phyloP scores from a whole-genome alignment of 2,797 vertebrate genomes.

The Miopithecus talapoin region DNA sequence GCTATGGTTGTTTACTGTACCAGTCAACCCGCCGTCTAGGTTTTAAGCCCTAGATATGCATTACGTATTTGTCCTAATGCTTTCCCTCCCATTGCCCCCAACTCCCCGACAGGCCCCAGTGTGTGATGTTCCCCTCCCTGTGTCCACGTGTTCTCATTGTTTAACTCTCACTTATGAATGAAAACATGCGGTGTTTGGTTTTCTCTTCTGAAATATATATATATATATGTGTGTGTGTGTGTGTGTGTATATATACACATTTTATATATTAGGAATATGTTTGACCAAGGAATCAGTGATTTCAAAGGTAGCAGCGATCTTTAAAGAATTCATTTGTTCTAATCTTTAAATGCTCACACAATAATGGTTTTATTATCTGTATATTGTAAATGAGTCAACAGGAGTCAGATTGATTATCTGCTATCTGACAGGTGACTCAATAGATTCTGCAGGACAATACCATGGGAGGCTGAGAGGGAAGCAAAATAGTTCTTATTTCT shows the following conservation, averaged over 20 bases:
- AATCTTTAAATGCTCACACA: background rate
- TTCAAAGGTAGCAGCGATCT: background rate
- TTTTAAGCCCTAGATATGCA: background rate
- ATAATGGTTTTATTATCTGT: background rate
- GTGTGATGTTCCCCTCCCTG: background rate
- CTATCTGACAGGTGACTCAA: background rate
- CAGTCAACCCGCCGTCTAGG: background rate
- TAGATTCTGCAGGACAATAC: background rate
- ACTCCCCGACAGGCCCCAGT: background rate
- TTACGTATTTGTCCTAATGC: background rate
- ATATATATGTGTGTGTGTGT: too few species aligned
- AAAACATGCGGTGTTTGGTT: background rate
- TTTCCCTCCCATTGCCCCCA: background rate
- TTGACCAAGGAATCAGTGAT: background rate
- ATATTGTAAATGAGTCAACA: background rate
- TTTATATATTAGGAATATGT: background rate
- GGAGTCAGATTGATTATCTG: background rate
- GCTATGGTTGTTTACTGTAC: too few species aligned
- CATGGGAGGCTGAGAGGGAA: fast-evolving
- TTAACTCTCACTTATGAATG: background rate
- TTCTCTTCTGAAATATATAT: background rate
- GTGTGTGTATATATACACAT: too few species aligned
- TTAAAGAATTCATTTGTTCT: background rate
- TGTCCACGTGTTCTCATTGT: background rate
- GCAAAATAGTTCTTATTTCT: background rate